phyloP scores from a whole-genome alignment of 2,113 vertebrate genomes.

The Channa maculata region DNA sequence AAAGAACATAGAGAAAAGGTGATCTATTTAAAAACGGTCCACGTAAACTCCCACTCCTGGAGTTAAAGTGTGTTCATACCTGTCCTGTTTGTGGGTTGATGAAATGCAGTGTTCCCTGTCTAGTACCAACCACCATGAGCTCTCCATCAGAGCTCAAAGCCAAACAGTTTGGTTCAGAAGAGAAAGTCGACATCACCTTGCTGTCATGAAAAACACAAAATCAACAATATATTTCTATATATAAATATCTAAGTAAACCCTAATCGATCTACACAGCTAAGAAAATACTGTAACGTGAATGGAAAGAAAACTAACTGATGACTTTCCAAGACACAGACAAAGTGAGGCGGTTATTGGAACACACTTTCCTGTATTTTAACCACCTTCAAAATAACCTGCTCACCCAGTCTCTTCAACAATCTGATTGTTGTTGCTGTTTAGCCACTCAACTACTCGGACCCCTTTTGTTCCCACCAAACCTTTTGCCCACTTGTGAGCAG shows the following conservation, averaged over 20 bases:
- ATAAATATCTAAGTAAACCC: not conserved
- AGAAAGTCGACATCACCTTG: slow-evolving; percentile 76
- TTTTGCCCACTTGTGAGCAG: slow-evolving; percentile 82
- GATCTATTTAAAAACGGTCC: too few species aligned
- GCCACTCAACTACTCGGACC: slow-evolving; percentile 71
- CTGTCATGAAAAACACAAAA: slow-evolving; percentile 52
- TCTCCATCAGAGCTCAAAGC: slow-evolving; percentile 75
- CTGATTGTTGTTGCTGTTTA: slow-evolving; percentile 76
- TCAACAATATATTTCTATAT: too few species aligned
- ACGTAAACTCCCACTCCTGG: too few species aligned
- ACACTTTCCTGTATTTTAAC: not conserved
- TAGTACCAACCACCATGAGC: slow-evolving; percentile 84
- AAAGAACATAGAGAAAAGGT: too few species aligned
- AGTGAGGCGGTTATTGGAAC: too few species aligned
- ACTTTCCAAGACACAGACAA: too few species aligned
- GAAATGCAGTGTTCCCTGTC: slow-evolving; percentile 84
- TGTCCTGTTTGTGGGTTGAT: slow-evolving; percentile 84
- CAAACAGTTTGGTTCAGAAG: slow-evolving; percentile 81
- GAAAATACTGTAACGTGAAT: too few species aligned
- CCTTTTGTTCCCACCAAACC: slow-evolving; percentile 64
- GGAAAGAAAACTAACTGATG: too few species aligned
- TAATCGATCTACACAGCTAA: too few species aligned
- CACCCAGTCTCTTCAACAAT: slow-evolving; percentile 58
- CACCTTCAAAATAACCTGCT: too few species aligned
- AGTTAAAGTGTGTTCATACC: slow-evolving; percentile 67